Base-by-base conservation (phyloP, 1,140 invertebrate genomes). In the Laupala kohalensis region DNA sequence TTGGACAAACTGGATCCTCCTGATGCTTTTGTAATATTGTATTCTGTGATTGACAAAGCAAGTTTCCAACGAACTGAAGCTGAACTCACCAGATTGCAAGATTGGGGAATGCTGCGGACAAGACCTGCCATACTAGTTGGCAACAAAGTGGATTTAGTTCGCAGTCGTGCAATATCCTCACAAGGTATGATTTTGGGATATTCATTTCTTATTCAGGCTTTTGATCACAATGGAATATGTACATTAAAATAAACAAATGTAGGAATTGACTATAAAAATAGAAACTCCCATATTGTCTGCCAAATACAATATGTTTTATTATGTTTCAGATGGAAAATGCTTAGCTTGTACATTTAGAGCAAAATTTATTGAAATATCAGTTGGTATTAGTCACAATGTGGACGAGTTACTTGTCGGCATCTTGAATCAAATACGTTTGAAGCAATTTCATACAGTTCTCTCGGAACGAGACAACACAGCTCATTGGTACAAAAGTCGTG, bases 121-220 rank as follows among this genome's bases (percentile, higher is more conserved):
- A 83, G 90, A 75, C 90, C 95, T 0, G 88, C 93, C 37, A 91
- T 98, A 73, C 81, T 98, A 30, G 95, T 96, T 5, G 96, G 89
- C 23, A 98, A 98, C 82, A 98, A 98, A 84, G 91, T 94, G 71
- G 96, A 98, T 81, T 85, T 98, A 75, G 96, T 94, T 27, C 83
- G 96, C 74, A 94, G 92, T 77, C 85, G 95, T 78, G 89, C 91
- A 25, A 92, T 98, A 19, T 90, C 92, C 23, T 88, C 90, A 25
- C 91, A 96, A 87, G 96, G 95, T 97, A 53, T 53, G 19, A 2
- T 9, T 53, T 9, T n/a, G n/a, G n/a, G n/a, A 37, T 37, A 37
- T 37, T 37, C 15, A 37, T 37, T 6, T 37, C 15, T 37, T 37
- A 37, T 37, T 37, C 15, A 37, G 6, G 30, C 30, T 6, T 37